These are phyloP conservation scores for Antrozous pallidus DNA, from an alignment of 2,797 vertebrate species.

Conservation along the genomic window DNA sequence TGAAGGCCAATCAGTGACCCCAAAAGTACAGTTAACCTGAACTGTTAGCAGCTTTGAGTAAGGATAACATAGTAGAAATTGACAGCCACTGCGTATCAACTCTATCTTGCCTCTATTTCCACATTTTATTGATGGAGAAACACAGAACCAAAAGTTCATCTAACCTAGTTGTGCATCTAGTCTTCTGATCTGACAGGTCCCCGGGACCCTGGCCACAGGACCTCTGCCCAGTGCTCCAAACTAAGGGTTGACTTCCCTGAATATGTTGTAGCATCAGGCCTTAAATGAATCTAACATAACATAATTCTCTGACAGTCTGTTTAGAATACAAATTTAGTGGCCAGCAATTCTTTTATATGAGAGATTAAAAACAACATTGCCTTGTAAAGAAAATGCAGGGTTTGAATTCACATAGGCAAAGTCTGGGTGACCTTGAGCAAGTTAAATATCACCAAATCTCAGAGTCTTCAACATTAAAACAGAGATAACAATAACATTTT, in stretches of 20 bases:
- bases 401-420: background rate
- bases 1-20: background rate
- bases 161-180: background rate
- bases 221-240: background rate
- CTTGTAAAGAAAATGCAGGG: background rate
- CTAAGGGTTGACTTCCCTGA: background rate
- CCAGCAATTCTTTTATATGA: background rate
- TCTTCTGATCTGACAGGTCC: background rate
- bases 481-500: background rate
- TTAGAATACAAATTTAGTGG: background rate
- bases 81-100: background rate
- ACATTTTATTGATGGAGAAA: background rate
- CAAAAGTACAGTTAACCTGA: background rate
- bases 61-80: background rate
- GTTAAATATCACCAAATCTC: background rate
- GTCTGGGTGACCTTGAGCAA: background rate
- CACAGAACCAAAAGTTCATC: background rate
- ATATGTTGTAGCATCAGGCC: background rate
- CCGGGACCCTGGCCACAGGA: background rate
- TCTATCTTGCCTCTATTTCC: background rate
- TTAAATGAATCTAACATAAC: background rate
- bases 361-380: background rate
- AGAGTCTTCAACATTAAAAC: background rate
- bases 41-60: background rate
- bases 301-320: background rate